Evolutionary conservation across 2,797 vertebrate species (phyloP), one percentile per base, ranked within the genome.

Genomic region (Mormyrops boulengeri): DNA sequence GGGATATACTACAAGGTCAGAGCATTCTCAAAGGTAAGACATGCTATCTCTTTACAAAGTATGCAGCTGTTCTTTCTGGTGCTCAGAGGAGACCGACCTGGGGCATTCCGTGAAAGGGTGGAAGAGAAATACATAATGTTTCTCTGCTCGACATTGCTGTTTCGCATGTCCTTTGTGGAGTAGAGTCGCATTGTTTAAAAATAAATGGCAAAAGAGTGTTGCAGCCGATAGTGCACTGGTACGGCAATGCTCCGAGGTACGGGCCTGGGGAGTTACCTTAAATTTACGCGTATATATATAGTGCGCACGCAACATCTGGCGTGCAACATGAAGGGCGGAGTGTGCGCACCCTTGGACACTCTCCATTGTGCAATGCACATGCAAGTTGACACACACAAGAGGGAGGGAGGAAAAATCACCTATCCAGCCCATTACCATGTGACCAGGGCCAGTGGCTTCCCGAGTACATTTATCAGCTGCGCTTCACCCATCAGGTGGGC

Each of bases 11-110:
- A 93, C 96, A 96, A 95, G 96, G 97, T 93, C 97, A 95, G 94
- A 96, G 94, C 93, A 94, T 97, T 88, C 96, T 96, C 89, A 97
- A 97, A 99, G 98, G 98, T 99, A 97, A 95, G 96, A 73, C 84
- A 82, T 49, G 22, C 12, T 30, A 17, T 80, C 84, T 88, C 86
- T 91, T 90, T 92, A 91, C 91, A 90, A 90, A 89, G 88, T 34
- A 0, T 89, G 49, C 89, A 66, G 38, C 88, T 90, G 47, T 91
- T 89, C 22, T 84, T 57, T 87, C 7, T 60, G 30, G 30, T 87
- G 34, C 91, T 90, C 88, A n/a, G n/a, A 14, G 66, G 47, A 34
- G 84, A 57, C 88, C 87, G 86, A 38, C 5, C 41, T 49, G 52
- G 88, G 86, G 84, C 17, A 80, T 73, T 14, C 41, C 9, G 26